Percentiles rank a stretch among this genome's conserved stretches.
phyloP scores from a whole-genome alignment of 2,113 vertebrate species.

The Apodemus speciosus region DNA sequence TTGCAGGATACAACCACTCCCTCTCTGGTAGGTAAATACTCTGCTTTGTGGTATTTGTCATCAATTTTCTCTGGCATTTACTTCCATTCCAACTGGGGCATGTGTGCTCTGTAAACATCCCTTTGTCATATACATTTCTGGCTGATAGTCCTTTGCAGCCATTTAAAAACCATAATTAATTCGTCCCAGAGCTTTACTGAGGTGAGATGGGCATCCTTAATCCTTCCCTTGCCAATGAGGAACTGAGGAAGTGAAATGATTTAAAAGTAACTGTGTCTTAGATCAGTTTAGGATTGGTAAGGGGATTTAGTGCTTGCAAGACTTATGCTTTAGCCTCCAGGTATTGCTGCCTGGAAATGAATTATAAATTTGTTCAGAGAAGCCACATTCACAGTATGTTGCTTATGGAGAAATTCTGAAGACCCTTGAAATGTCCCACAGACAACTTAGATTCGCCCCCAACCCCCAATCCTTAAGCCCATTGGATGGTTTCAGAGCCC shows the following conservation, averaged over 20 bases:
- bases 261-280: constrained; percentile 53
- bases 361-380: constrained; percentile 35
- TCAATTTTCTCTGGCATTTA: constrained; percentile 69
- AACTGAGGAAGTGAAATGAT: constrained; percentile 40
- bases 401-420: constrained; percentile 38
- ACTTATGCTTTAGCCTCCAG: not conserved
- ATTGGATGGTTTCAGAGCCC: not conserved
- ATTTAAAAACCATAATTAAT: constrained; percentile 54
- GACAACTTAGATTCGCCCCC: not conserved
- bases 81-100: not conserved
- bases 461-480: not conserved
- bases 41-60: constrained; percentile 43
- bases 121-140: constrained; percentile 15
- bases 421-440: not conserved
- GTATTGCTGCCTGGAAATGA: not conserved
- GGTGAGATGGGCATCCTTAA: constrained; percentile 41
- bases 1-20: not conserved
- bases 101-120: constrained; percentile 42
- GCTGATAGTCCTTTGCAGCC: not conserved
- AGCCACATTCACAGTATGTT: constrained; percentile 29
- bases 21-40: constrained; percentile 29
- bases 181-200: constrained; percentile 47
- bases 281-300: constrained; percentile 50
- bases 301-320: constrained; percentile 54
- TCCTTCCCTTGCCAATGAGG: not conserved